Evolutionary conservation across 2,113 vertebrate species (phyloP), one percentile per base, ranked within the genome.

Genomic region (Myrmecophaga tridactyla): DNA sequence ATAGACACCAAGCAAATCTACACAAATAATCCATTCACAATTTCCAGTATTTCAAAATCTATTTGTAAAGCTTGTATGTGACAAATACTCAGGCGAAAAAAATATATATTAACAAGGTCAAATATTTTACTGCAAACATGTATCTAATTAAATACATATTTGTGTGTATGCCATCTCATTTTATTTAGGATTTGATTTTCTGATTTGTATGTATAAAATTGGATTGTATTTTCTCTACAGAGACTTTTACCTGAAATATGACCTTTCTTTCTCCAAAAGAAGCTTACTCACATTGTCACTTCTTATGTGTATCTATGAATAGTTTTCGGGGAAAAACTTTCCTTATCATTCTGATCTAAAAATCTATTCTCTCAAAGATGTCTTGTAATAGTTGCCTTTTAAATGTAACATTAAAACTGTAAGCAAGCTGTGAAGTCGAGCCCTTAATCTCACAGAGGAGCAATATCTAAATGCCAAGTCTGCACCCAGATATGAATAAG

Each of bases 1-100:
- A 75, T 20, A 87, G 31, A 75, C 53, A 78, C 69, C 39, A 63
- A 73, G 23, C 25, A 65, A 81, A 56, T 72, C 76, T 67, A 53
- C 39, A 46, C 5, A 76, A 36, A n/a, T 39, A 53, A 56, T 41
- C 27, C 25, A 27, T 65, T 78, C 36, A 84, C 60, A 78, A 86
- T 18, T 23, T 41, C 36, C 7, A 63, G n/a, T 63, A 70, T 46
- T 92, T 92, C 27, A 46, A 88, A 88, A 78, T 77, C 53, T 83
- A 77, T 77, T 41, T 83, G 83, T 78, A 84, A 78, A 36, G 25
- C 12, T 29, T 90, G 4, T 58, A 46, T 84, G 46, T 65, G 73
- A 88, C 14, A 80, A 93, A 93, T 48, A 83, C 27, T 77, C 25
- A 90, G n/a, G 25, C n/a, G 18, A 53, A 53, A 85, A 84, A 94